Evolutionary conservation across 2,888 invertebrate species (phyloP), one percentile per base, ranked within the genome.

Genomic region (Nemurella pictetii): DNA sequence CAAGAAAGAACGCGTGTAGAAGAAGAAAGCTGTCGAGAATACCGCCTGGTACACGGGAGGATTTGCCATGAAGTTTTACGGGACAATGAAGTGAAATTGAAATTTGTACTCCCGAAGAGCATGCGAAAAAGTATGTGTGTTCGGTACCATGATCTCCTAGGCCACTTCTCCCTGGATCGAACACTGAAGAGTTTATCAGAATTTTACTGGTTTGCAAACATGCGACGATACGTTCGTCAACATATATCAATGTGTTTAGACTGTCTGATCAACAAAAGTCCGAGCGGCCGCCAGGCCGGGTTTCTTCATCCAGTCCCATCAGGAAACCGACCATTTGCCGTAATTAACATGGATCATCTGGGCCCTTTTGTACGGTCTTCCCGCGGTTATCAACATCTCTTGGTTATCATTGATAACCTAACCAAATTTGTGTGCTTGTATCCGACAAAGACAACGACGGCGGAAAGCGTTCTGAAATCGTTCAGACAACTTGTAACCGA

Each of bases 101-200:
- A 27, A 2, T 77, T 77, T 15, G 77, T 77, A 1, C 26, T 77
- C 27, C 77, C 77, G 4, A 77, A 77, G 77, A 27, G 2, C 5
- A 77, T 77, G 77, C 26, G 77, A 15, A 77, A 77, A 27, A 27
- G 27, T 27, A 7, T 77, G 28, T 26, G 15, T 28, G 77, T 77
- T 4, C 26, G 28, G 15, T 77, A 27, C 27, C 89, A 77, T 28
- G 77, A 77, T 77, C 28, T 26, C 2, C n/a, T 27, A 27, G 77
- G 77, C 28, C 77, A 77, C 27, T 77, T 77, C 28, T 2, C 77
- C 1, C 2, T 28, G 15, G 77, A 77, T 25, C n/a, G 80, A 15
- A 80, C 80, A 1, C 30, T 80, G n/a, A 3, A 5, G 20, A 80
- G 30, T 20, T 84, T 90, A 15, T 84, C 86, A 1, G 87, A 88